Conservation (phyloP, 2,888 invertebrate genomes). For the Catocala sponsa region DNA sequence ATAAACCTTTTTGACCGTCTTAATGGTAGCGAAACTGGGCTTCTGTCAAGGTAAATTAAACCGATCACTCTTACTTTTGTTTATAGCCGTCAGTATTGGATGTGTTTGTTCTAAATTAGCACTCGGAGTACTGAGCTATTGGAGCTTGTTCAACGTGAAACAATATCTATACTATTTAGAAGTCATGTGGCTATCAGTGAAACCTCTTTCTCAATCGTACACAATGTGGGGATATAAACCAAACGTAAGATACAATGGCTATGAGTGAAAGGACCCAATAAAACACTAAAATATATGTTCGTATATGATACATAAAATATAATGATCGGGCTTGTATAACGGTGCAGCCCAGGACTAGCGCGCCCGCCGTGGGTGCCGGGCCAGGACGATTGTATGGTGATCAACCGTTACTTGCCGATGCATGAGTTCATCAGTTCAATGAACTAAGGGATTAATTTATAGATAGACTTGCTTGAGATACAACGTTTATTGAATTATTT, state of each 20-base stretch:
- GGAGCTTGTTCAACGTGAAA: not conserved
- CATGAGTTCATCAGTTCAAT: conserved; percentile 61
- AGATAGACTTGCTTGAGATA: not conserved
- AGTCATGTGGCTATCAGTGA: conserved; percentile 17
- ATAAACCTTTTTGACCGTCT: conserved; percentile 65
- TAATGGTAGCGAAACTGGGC: conserved; percentile 48
- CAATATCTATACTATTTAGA: not conserved
- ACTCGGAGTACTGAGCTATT: not conserved
- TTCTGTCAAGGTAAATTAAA: conserved; percentile 54
- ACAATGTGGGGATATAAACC: conserved; percentile 59
- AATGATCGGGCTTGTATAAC: conserved; percentile 34
- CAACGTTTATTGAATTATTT: not conserved
- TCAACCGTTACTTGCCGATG: conserved; percentile 56
- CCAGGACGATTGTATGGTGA: conserved; percentile 58
- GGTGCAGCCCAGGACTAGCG: conserved; percentile 49
- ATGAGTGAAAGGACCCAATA: conserved; percentile 48
- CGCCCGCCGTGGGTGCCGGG: conserved; percentile 42
- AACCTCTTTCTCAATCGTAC: conserved; percentile 45
- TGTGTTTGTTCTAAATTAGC: not conserved
- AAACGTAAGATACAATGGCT: conserved; percentile 46
- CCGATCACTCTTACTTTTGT: conserved; percentile 59
- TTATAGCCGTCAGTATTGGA: conserved; percentile 6
- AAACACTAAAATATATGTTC: conserved; percentile 27
- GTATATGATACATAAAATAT: not conserved
- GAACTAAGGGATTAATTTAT: conserved; percentile 55